Evolutionary conservation across 2,888 invertebrate genomes (phyloP).

Genomic region (Tenthredo amoena): DNA sequence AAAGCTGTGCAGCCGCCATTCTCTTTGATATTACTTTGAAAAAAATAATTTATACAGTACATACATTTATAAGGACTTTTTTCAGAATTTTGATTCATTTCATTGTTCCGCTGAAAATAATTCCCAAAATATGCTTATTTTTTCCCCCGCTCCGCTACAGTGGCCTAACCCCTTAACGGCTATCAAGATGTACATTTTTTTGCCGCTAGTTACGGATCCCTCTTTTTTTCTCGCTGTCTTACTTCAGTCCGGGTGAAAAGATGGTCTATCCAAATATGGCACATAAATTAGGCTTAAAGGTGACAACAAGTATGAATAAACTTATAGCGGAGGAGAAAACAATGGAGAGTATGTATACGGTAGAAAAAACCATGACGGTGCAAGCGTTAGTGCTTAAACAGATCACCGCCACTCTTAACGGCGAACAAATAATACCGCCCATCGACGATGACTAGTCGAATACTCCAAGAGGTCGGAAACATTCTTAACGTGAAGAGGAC

Average conservation of each 20-base stretch:
- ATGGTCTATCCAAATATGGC: neutral
- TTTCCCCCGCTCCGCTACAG: no score
- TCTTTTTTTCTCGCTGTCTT: neutral
- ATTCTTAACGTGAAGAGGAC: neutral
- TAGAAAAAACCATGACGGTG: neutral
- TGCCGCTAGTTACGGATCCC: neutral
- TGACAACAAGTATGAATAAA: slow-evolving; percentile 16
- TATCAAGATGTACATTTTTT: neutral
- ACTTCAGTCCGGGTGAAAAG: neutral
- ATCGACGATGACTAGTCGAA: slow-evolving; percentile 5
- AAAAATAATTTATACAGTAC: no score
- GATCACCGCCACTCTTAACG: slow-evolving; percentile 5
- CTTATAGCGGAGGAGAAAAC: neutral
- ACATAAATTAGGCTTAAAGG: slow-evolving; percentile 6
- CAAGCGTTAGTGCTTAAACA: slow-evolving; percentile 8
- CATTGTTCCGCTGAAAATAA: no score
- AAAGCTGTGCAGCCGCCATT: no score
- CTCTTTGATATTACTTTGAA: no score
- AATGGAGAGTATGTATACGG: neutral
- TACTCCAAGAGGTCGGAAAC: neutral
- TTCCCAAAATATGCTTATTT: no score
- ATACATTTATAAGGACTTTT: no score
- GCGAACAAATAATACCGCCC: slow-evolving; percentile 19
- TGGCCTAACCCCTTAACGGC: no score
- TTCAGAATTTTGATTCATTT: no score